Evolutionary conservation across 2,797 vertebrate genomes (phyloP).

Genomic region (Thripadectes ignobilis): DNA sequence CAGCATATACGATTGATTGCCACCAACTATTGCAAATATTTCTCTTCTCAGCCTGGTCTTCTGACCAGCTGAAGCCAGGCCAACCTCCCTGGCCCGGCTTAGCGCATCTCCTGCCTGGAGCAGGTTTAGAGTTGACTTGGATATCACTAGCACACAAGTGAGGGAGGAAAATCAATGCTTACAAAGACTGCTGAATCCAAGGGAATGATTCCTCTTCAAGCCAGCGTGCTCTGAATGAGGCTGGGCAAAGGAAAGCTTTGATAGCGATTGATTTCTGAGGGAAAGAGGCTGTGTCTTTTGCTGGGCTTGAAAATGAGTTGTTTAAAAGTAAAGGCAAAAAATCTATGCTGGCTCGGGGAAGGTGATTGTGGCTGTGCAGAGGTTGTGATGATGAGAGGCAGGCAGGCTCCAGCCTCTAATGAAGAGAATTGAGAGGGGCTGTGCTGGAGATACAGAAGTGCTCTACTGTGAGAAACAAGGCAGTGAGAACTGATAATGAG

Average conservation of each 20-base stretch:
- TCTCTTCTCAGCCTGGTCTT: background rate
- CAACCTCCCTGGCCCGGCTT: background rate
- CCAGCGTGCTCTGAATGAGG: background rate
- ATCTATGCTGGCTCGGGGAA: background rate
- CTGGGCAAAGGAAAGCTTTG: background rate
- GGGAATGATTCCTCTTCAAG: background rate
- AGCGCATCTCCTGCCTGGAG: background rate
- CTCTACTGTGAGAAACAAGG: background rate
- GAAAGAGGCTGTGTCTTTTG: background rate
- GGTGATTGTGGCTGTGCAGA: background rate
- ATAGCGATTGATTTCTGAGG: background rate
- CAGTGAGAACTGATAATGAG: slow-evolving; percentile 29
- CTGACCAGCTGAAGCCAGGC: background rate
- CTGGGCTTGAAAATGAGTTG: background rate
- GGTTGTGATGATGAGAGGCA: background rate
- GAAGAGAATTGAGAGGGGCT: slow-evolving; percentile 34
- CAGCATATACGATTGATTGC: background rate
- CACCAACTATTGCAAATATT: background rate
- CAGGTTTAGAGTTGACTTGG: background rate
- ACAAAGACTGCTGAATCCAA: background rate
- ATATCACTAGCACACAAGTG: background rate
- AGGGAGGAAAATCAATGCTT: slow-evolving; percentile 23
- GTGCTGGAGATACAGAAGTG: background rate
- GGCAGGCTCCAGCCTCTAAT: background rate
- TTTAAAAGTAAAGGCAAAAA: background rate